Base-by-base conservation (phyloP, 2,888 invertebrate genomes). In the Andrena bucephala region DNA sequence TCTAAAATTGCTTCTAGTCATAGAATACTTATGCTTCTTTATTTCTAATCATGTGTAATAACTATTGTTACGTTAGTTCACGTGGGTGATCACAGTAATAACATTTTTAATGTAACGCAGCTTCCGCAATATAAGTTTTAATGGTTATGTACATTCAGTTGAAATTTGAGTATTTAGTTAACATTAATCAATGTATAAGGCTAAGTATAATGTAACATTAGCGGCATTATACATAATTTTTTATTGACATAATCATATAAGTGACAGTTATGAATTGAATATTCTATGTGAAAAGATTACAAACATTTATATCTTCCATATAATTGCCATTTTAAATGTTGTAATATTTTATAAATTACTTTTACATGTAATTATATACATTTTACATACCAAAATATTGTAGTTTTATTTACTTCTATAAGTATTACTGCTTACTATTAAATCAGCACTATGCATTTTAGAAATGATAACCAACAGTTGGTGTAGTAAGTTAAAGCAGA, bases 351-450 rank as follows among this genome's bases (percentile, higher is more conserved):
- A 8, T 20, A 52, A 20, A 42, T 59, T 29, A 20, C 27, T 2
- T 59, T 59, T 33, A 24, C 33, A 2, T 33, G 31, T 33, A 52
- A 52, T 71, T 59, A 57, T 33, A 74, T 24, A 20, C 4, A 71
- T 73, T 42, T 6, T 42, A 24, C 8, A 57, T 7, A 68, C 3
- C 2, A 24, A 54, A 54, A 10, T 59, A 27, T 6, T 63, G 62
- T 42, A 31, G 52, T 48, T n/a, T 52, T 20, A 20, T 75, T 54
- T 67, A 16, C 27, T 24, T 60, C 20, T 16, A 42, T 24, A 36
- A 52, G 57, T 54, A 20, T 2, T 1, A 13, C 1, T 2, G 16
- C 13, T 36, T 29, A 13, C 5, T 13, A n/a, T 7, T 24, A 63
- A 63, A 36, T 20, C 13, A 48, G 6, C 29, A 48, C 16, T 13